Evolutionary conservation across 2,888 invertebrate genomes (phyloP).

Genomic region (Phalera bucephala): DNA sequence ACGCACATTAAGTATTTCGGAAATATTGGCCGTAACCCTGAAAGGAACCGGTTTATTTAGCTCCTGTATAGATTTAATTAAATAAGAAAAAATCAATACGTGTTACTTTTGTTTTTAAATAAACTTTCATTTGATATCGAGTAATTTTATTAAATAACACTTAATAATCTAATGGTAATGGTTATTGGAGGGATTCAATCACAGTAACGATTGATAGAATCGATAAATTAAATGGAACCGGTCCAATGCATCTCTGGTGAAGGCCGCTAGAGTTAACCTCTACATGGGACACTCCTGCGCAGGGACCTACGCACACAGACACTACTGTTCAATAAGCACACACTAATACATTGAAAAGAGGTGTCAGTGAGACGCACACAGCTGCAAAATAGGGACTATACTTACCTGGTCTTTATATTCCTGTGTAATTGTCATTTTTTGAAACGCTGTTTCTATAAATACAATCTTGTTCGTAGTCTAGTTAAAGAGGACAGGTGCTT

Average conservation of each 20-base stretch:
- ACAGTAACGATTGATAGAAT: constrained; percentile 39
- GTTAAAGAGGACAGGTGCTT: too few species aligned
- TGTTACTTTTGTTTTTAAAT: constrained; percentile 28
- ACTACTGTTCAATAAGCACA: constrained; percentile 34
- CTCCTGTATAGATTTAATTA: constrained; percentile 20
- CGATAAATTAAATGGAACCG: constrained; percentile 62
- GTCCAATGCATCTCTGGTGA: constrained; percentile 78
- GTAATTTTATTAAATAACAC: constrained; percentile 3
- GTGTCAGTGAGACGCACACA: constrained; percentile 43
- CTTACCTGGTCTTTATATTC: constrained; percentile 51
- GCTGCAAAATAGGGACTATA: constrained; percentile 44
- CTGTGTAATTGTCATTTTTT: constrained; percentile 61
- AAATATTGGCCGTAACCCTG: constrained; percentile 19
- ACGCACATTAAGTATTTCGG: constrained; percentile 16
- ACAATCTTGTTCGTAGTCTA: constrained; percentile 32
- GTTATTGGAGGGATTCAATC: constrained; percentile 12
- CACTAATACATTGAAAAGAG: constrained; percentile 38
- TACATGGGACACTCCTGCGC: constrained; percentile 68
- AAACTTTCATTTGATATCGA: constrained; percentile 18
- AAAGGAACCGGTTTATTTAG: constrained; percentile 25
- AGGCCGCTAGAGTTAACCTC: constrained; percentile 75
- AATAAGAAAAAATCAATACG: constrained; percentile 19
- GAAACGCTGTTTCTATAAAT: constrained; percentile 52
- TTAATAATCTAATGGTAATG: constrained; percentile 6
- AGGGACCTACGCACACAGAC: constrained; percentile 58